Base-by-base conservation (phyloP, 2,113 vertebrate genomes). In the Austrofundulus limnaeus region DNA sequence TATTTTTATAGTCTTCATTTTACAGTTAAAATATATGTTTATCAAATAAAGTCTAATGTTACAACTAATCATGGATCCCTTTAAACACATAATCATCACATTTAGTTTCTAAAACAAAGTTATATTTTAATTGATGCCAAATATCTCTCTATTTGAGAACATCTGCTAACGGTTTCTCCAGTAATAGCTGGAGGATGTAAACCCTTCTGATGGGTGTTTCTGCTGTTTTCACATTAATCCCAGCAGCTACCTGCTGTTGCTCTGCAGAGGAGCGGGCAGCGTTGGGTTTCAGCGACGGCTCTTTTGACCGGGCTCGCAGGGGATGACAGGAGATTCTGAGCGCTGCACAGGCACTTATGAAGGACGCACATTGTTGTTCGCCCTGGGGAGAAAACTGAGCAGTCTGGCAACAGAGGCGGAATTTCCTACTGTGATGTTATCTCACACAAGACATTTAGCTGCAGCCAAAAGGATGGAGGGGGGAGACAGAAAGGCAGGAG, bases 401-500 rank as follows among this genome's bases (percentile, higher is more conserved):
- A 78, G 78, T 81, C 82, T 88, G 88, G 88, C 87, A 88, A 86
- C 82, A 73, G 82, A 79, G 84, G 78, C 75, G 88, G 88, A 88
- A 90, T 90, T 88, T 88, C 88, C 85, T 87, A 84, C 83, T 72
- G 87, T 46, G 88, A 88, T 90, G 82, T 87, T 88, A 90, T 90
- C 88, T 87, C 81, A 72, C 77, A 76, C 80, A 75, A 87, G 85
- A 86, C 83, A 88, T 88, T 90, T 88, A 88, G 82, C 80, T 55
- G 54, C 80, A 28, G 85, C 86, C 83, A 87, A 87, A n/a, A 85
- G 62, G 72, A 78, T 39, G 51, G 66, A 54, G 71, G 38, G 54
- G n/a, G 43, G 52, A 41, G 61, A 53, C 38, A 61, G 14, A 47
- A 39, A 53, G 45, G 43, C 45, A 37, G 21, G 65, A 48, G 64